Conservation (phyloP, 2,113 vertebrate species). For the Thomomys bottae region DNA sequence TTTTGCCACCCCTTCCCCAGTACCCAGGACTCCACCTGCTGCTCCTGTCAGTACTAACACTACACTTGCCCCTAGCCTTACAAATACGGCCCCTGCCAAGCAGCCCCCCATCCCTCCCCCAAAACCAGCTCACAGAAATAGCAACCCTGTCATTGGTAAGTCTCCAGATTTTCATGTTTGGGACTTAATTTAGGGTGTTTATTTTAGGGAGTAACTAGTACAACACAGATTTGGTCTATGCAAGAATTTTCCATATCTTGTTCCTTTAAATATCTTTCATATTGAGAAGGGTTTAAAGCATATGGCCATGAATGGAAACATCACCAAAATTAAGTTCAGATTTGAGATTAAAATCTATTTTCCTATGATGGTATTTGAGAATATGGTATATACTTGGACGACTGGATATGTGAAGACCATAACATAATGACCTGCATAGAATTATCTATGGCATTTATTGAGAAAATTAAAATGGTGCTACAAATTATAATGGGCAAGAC, state of each 20-base stretch:
- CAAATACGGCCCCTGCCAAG: constrained; percentile 86
- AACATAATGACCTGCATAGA: background rate
- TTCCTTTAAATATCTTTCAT: background rate
- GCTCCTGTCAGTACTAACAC: constrained; percentile 83
- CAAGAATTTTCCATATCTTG: constrained; percentile 5
- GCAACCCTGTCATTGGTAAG: constrained; percentile 92
- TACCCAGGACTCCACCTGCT: constrained; percentile 88
- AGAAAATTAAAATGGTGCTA: background rate
- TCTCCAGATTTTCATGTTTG: background rate
- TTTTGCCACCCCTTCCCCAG: constrained; percentile 82
- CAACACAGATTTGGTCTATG: constrained; percentile 1
- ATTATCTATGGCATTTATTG: background rate
- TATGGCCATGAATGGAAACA: background rate
- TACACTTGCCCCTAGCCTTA: constrained; percentile 78
- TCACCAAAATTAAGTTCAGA: constrained; percentile 15
- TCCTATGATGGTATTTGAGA: constrained; percentile 16
- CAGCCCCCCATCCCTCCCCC: constrained; percentile 96
- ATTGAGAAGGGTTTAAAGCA: constrained; percentile 11
- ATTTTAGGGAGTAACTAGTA: constrained; percentile 28
- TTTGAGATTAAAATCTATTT: constrained; percentile 1
- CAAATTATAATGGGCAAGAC: background rate
- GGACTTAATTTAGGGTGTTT: background rate
- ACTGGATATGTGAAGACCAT: background rate
- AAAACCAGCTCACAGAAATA: constrained; percentile 94
- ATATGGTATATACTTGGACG: background rate